phyloP scores from a whole-genome alignment of 2,797 vertebrate genomes.

The Jordanella pulchra region DNA sequence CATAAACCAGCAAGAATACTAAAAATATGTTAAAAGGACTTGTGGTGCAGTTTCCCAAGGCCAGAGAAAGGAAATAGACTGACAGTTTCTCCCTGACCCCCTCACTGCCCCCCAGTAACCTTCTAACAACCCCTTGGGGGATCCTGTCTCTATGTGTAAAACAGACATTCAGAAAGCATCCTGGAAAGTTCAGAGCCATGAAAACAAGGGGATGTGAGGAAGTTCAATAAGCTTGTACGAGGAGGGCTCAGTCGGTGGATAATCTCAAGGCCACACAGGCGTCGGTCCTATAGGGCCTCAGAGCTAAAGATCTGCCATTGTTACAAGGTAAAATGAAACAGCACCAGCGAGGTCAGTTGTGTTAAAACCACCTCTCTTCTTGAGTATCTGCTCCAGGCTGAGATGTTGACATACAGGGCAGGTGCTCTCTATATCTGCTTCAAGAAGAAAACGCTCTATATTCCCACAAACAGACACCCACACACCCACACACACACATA shows the following conservation, averaged over 20 bases:
- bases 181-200: conserved; percentile 76
- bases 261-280: conserved; percentile 78
- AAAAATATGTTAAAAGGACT: conserved; percentile 79
- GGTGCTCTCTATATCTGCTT: conserved; percentile 68
- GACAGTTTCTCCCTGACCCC: conserved; percentile 83
- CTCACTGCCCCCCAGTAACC: conserved; percentile 76
- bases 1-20: conserved; percentile 68
- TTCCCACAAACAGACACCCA: not conserved
- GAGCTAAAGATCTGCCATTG: conserved; percentile 64
- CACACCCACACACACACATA: conserved; percentile 15
- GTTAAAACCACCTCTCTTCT: conserved; percentile 76
- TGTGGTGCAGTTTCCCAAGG: conserved; percentile 84
- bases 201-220: conserved; percentile 73
- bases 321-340: conserved; percentile 63
- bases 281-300: conserved; percentile 61
- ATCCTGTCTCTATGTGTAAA: conserved; percentile 84
- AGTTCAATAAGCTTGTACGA: conserved; percentile 73
- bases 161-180: conserved; percentile 82
- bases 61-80: conserved; percentile 84
- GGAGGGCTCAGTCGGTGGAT: conserved; percentile 69
- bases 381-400: conserved; percentile 70
- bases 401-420: conserved; percentile 77
- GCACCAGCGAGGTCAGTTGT: conserved; percentile 62
- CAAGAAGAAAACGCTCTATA: conserved; percentile 33
- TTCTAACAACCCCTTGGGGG: conserved; percentile 73